Conservation (phyloP, 2,797 vertebrate genomes). For the Sebastes oblongus region DNA sequence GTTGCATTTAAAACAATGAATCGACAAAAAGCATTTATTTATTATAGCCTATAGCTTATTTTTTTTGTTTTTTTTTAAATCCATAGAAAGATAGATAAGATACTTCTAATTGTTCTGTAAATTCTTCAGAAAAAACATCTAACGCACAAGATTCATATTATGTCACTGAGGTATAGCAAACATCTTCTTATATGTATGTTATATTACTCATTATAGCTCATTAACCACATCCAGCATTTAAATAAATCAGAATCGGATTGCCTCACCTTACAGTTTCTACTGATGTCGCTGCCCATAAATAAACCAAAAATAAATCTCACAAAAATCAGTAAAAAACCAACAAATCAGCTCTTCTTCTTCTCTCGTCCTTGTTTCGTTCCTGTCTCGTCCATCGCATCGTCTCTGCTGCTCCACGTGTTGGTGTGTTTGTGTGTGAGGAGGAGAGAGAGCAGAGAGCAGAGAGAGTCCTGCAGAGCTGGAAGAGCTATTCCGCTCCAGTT, state of each 20-base stretch:
- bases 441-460: too few species aligned
- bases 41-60: fast-evolving
- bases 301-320: background rate
- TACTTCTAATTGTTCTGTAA: background rate
- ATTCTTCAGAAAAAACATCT: background rate
- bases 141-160: fast-evolving
- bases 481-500: conserved; percentile 67
- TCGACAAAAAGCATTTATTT: background rate
- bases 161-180: background rate
- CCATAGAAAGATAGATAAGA: background rate
- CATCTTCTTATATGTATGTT: background rate
- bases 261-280: conserved; percentile 56
- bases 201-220: background rate
- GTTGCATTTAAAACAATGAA: background rate
- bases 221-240: too few species aligned
- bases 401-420: conserved; percentile 3
- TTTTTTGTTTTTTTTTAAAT: background rate
- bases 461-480: background rate
- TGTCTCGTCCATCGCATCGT: background rate
- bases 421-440: background rate
- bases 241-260: background rate
- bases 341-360: background rate
- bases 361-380: background rate
- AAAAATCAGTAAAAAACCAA: background rate
- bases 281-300: conserved; percentile 61